phyloP scores from a whole-genome alignment of 2,113 vertebrate genomes.

The Ophiodon elongatus region DNA sequence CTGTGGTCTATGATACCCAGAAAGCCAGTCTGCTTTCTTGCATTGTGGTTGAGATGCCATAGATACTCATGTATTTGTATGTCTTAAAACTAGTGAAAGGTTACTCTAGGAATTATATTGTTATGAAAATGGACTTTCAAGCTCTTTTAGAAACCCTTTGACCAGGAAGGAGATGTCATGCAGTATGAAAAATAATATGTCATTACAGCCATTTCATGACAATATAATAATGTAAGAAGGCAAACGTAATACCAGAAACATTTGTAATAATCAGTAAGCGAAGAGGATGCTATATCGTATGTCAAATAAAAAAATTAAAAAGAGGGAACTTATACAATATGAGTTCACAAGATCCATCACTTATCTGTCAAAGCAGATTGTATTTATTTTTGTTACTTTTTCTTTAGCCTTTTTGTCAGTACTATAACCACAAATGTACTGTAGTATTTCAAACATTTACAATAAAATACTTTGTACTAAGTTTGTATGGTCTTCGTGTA shows the following conservation, averaged over 20 bases:
- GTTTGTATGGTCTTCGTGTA: neutral
- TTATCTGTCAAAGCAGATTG: constrained; percentile 67
- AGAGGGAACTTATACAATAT: neutral
- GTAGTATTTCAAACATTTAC: constrained; percentile 80
- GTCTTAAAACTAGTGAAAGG: constrained; percentile 38
- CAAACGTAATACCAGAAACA: constrained; percentile 15
- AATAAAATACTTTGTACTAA: constrained; percentile 83
- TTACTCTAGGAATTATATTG: constrained; percentile 36
- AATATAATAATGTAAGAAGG: constrained; percentile 10
- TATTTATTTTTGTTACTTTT: constrained; percentile 85
- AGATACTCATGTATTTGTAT: constrained; percentile 36
- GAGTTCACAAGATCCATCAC: constrained; percentile 18
- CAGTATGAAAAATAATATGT: constrained; percentile 48
- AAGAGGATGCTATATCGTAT: neutral
- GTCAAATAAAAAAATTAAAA: constrained; percentile 15
- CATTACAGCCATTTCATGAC: constrained; percentile 43
- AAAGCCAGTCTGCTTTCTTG: constrained; percentile 26
- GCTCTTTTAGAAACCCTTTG: constrained; percentile 4
- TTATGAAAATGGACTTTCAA: constrained; percentile 36
- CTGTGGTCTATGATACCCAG: constrained; percentile 55
- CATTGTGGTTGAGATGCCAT: constrained; percentile 55
- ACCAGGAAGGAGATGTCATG: constrained; percentile 26
- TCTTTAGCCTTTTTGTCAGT: constrained; percentile 64
- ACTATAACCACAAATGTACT: constrained; percentile 75
- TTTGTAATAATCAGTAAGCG: constrained; percentile 17